Evolutionary conservation across 1,140 invertebrate genomes (phyloP), one percentile per base, ranked within the genome.

Genomic region (Antheraea mylitta): DNA sequence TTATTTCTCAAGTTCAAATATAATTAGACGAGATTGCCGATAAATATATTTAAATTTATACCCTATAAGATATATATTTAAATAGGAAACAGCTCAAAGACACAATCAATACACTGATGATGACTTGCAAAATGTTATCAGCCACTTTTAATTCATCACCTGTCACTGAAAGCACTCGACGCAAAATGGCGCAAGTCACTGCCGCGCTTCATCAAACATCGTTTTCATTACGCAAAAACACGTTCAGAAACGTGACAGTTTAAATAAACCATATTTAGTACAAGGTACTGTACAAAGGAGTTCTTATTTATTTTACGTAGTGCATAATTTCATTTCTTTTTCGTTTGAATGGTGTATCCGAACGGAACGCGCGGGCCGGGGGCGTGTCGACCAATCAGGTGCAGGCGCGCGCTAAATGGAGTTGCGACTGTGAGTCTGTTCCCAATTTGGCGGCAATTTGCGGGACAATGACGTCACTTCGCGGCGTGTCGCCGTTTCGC

Each of bases 361-460:
- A 67, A 65, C 58, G 60, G 48, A 67, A 61, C n/a, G 70, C 69
- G 45, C 45, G 45, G 45, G 11, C 16, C 45, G 45, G 67, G 78
- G 86, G 86, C 83, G 85, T 80, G 83, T 68, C 86, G 79, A 85
- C 87, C 87, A 86, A 91, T 91, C 88, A 80, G 81, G 79, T 85
- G 81, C 88, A 88, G 87, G 81, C 83, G 77, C 77, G 70, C 66
- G 76, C 76, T 83, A 84, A 87, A 86, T 83, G 71, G 83, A 83
- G 82, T 80, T 80, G 80, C 82, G 81, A 88, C 78, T 77, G 69
- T 70, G 81, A 76, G 79, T 85, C 88, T 89, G 88, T 78, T 86
- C 77, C 71, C 88, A 90, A 89, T 88, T 89, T 90, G 80, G 80
- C 81, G 80, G 81, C 88, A 90, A 90, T 90, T 89, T 90, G 79